Conservation (phyloP, 2,888 invertebrate species). For the Pyrrhosoma nymphula region DNA sequence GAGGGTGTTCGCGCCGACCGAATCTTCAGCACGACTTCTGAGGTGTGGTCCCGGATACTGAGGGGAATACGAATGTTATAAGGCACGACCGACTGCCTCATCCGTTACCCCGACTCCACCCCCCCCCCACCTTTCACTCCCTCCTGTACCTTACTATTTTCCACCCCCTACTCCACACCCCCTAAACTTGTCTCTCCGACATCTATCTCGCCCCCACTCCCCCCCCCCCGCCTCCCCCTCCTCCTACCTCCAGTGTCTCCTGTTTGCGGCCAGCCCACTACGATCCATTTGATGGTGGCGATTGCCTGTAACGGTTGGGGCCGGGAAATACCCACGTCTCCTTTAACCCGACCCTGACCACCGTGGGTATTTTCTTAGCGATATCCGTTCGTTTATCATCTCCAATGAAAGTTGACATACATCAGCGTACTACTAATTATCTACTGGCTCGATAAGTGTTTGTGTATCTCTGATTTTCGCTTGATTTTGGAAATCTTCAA, state of each 20-base stretch:
- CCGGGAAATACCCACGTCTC: conserved; percentile 33
- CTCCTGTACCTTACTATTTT: too few relatives aligned
- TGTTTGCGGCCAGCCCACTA: not conserved
- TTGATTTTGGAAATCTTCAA: too few relatives aligned
- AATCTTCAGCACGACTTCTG: conserved; percentile 63
- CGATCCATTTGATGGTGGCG: conserved; percentile 20
- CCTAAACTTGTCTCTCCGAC: not conserved
- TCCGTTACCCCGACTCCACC: not conserved
- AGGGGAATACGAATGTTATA: conserved; percentile 61
- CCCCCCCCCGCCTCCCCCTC: not conserved
- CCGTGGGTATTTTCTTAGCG: not conserved
- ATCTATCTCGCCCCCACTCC: not conserved
- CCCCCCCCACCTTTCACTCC: not conserved
- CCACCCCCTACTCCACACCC: not conserved
- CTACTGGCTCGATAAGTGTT: too few relatives aligned
- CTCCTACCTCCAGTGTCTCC: not conserved
- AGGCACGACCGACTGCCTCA: conserved; percentile 23
- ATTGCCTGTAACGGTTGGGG: conserved; percentile 34
- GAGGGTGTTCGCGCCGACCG: conserved; percentile 58
- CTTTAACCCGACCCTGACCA: not conserved
- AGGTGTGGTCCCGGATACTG: conserved; percentile 67
- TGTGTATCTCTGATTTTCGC: too few relatives aligned
- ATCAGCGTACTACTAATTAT: too few relatives aligned
- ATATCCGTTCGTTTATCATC: too few relatives aligned
- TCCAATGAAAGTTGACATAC: too few relatives aligned